These are phyloP conservation scores for Volucella inflata DNA, from an alignment of 2,888 invertebrate species.

Conservation along the genomic window DNA sequence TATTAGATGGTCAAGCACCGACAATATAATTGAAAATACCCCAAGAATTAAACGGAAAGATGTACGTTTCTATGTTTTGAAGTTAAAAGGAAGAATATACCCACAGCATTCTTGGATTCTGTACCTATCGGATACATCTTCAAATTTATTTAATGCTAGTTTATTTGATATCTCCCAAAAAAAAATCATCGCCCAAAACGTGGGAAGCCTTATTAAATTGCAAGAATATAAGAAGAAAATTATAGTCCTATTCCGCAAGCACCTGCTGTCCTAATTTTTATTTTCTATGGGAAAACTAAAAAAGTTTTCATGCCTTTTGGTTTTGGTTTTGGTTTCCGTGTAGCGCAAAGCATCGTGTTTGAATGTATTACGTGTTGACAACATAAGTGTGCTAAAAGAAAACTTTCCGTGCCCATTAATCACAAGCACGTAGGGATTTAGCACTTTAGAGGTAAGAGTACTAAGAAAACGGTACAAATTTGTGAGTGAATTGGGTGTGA, in stretches of 20 bases:
- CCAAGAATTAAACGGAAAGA: too few relatives aligned
- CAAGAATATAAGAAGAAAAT: slow-evolving; percentile 10
- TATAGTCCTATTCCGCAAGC: slow-evolving; percentile 29
- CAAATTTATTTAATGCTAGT: neutral
- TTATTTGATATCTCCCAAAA: neutral
- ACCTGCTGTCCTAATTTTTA: slow-evolving; percentile 17
- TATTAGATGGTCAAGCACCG: too few relatives aligned
- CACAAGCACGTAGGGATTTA: slow-evolving; percentile 19
- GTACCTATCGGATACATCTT: neutral
- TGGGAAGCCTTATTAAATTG: neutral
- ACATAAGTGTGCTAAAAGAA: slow-evolving; percentile 6
- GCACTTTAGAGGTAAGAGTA: neutral
- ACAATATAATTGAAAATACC: too few relatives aligned
- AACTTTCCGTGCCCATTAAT: slow-evolving; percentile 37
- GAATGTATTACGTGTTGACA: slow-evolving; percentile 25
- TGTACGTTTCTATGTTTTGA: too few relatives aligned
- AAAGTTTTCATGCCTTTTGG: slow-evolving; percentile 24
- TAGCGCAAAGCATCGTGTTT: slow-evolving; percentile 5
- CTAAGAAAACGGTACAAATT: neutral
- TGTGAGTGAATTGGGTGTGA: neutral
- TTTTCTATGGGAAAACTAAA: slow-evolving; percentile 19
- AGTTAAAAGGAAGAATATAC: too few relatives aligned
- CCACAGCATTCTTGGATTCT: too few relatives aligned
- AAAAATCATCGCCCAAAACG: neutral
- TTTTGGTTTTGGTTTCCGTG: slow-evolving; percentile 15